Evolutionary conservation across 1,140 invertebrate genomes (phyloP).

Genomic region (Tetranychus cinnabarinus): DNA sequence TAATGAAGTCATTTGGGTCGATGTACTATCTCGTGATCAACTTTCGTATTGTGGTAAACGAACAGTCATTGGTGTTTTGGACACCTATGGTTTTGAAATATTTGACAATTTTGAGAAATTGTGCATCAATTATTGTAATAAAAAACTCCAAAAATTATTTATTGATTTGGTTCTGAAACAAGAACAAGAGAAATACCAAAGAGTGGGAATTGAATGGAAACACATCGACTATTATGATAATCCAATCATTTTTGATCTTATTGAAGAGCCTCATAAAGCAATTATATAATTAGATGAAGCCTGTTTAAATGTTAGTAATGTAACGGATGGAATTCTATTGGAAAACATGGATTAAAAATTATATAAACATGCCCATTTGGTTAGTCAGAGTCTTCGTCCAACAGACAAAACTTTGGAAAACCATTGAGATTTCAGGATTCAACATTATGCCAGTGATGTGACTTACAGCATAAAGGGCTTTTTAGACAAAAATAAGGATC

Average conservation of each 20-base stretch:
- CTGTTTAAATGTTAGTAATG: slow-evolving; percentile 64
- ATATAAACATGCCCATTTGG: slow-evolving; percentile 49
- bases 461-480: slow-evolving; percentile 67
- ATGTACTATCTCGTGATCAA: slow-evolving; percentile 2
- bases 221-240: slow-evolving; percentile 75
- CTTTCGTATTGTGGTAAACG: slow-evolving; percentile 10
- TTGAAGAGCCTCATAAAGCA: slow-evolving; percentile 72
- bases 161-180: slow-evolving; percentile 69
- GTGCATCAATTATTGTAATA: slow-evolving; percentile 46
- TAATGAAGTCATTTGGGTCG: slow-evolving; percentile 44
- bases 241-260: slow-evolving; percentile 75
- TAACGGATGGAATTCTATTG: slow-evolving; percentile 57
- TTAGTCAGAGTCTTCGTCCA: slow-evolving; percentile 22
- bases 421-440: slow-evolving; percentile 51
- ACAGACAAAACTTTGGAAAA: slow-evolving; percentile 46
- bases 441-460: slow-evolving; percentile 75
- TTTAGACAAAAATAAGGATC: slow-evolving; percentile 84
- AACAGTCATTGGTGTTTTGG: slow-evolving; percentile 60
- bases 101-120: slow-evolving; percentile 49
- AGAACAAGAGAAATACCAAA: slow-evolving; percentile 71
- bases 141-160: slow-evolving; percentile 70
- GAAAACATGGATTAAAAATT: slow-evolving; percentile 49
- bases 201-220: slow-evolving; percentile 61
- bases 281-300: slow-evolving; percentile 54
- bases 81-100: slow-evolving; percentile 83